Evolutionary conservation across 1,140 invertebrate species (phyloP).

Genomic region (Myzus persicae): DNA sequence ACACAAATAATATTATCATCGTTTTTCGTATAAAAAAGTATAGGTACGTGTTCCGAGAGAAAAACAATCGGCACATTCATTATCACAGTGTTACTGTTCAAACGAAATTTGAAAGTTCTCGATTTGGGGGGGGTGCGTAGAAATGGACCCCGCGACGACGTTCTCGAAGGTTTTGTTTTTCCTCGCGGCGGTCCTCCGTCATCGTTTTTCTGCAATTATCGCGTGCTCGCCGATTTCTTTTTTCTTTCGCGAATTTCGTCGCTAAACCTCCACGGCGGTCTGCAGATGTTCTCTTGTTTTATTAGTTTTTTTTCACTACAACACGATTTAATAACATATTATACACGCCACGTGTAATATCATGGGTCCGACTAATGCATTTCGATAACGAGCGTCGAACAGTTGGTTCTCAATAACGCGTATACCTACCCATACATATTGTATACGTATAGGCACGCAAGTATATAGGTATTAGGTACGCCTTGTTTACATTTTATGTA

Average conservation of each 20-base stretch:
- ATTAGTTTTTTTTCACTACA: neutral
- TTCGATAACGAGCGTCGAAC: slow-evolving; percentile 23
- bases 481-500: neutral
- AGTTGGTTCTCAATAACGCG: slow-evolving; percentile 2
- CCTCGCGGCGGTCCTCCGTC: no score
- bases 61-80: no score
- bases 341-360: neutral
- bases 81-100: no score
- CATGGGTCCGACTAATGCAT: neutral
- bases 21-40: neutral
- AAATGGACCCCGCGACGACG: no score
- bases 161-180: neutral
- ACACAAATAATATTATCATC: neutral
- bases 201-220: neutral
- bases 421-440: neutral
- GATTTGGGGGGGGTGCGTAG: no score
- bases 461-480: neutral
- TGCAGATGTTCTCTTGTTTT: neutral
- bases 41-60: no score
- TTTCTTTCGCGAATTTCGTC: neutral
- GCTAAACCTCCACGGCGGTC: neutral
- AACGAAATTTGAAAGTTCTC: no score
- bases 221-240: neutral
- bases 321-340: neutral
- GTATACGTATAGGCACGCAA: neutral